Base-by-base conservation (phyloP, 2,113 vertebrate genomes). In the Dasyornis broadbenti region DNA sequence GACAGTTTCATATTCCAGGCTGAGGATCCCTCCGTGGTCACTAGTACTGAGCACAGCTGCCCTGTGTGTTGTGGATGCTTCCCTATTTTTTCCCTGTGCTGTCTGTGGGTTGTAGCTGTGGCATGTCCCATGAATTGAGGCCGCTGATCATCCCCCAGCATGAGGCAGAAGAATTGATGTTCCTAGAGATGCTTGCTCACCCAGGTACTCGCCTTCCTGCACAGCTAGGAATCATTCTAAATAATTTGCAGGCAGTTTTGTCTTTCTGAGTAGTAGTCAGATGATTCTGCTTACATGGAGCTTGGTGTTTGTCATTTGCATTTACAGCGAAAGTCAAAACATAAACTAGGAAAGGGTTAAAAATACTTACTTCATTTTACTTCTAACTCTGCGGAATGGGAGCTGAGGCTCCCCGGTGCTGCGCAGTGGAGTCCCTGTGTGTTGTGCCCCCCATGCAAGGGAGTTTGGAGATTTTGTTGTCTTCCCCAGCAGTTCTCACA, bases 401-500 rank as follows among this genome's bases (percentile, higher is more conserved):
- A 92, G 90, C 92, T 3, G 1, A 23, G 72, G 91, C 89, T 96
- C 94, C 76, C 24, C 7, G 82, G 94, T 96, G 95, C 95, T 92
- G 79, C 92, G 89, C 77, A 45, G 94, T 81, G 86, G 81, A 40
- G 86, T 84, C 72, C 59, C 92, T 70, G 73, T 76, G 80, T 66
- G 40, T 92, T 31, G 84, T 84, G 89, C 64, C 91, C 92, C 85
- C 85, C 7, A 13, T 54, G 77, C 56, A 53, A 90, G 94, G 92
- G 82, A 80, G 21, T 76, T 78, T 23, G 69, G 86, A 89, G 91
- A 1, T 91, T 93, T 89, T 80, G 94, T 77, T 76, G 64, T 95
- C 91, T 94, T 96, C 93, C 94, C 91, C 91, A 86, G 96, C 89
- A 92, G 65, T 82, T 95, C 72, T 87, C 44, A 22, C 66, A 61